phyloP scores from a whole-genome alignment of 2,113 vertebrate genomes.

The Actenoides lindsayi region DNA sequence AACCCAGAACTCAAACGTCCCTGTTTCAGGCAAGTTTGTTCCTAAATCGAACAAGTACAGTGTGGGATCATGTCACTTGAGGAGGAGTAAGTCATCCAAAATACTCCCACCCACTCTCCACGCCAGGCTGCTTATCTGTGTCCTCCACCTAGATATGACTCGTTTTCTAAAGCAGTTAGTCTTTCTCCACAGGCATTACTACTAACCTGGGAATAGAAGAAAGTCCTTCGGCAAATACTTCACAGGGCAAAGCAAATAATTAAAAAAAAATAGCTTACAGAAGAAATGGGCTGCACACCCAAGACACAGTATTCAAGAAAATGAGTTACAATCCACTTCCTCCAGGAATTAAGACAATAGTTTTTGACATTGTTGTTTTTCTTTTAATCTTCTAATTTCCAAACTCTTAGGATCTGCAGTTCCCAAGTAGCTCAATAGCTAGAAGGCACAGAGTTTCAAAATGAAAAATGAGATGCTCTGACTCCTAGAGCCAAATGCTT shows the following conservation, averaged over 20 bases:
- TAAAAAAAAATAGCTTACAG: neutral
- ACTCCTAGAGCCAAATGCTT: neutral
- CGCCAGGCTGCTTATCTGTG: neutral
- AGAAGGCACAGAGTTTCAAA: neutral
- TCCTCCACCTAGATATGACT: neutral
- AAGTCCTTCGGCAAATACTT: neutral
- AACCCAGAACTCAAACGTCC: neutral
- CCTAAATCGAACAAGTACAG: fast-evolving
- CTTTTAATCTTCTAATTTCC: neutral
- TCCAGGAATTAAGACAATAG: neutral
- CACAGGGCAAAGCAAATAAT: neutral
- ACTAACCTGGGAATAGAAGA: neutral
- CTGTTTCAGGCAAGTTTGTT: neutral
- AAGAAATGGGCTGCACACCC: neutral
- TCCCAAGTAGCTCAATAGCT: neutral
- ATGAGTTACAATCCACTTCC: neutral
- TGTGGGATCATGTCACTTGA: neutral
- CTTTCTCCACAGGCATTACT: neutral
- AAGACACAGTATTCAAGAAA: neutral
- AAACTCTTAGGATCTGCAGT: neutral
- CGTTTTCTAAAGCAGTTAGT: neutral
- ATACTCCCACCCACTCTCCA: neutral
- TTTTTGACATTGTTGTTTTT: neutral
- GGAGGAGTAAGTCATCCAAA: neutral
- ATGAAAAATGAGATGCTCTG: neutral